Evolutionary conservation across 2,797 vertebrate genomes (phyloP).

Genomic region (Periophthalmus magnuspinnatus): DNA sequence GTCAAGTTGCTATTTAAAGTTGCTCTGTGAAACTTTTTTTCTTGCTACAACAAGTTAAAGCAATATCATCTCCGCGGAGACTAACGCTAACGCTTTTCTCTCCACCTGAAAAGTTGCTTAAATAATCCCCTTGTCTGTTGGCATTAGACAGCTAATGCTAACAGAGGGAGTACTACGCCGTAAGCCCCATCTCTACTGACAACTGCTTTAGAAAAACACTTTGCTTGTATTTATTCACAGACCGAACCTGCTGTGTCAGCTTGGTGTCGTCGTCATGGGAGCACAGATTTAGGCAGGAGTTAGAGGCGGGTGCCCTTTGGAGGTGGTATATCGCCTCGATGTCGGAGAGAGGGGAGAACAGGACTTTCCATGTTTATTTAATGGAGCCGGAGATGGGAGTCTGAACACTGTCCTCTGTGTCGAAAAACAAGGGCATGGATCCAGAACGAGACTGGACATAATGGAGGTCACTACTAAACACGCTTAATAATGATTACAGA

Average conservation of each 20-base stretch:
- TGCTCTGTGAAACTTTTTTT: neutral
- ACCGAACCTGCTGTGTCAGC: slow-evolving; percentile 42
- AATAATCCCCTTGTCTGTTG: neutral
- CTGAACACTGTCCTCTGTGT: slow-evolving; percentile 19
- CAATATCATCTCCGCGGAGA: neutral
- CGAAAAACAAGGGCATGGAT: slow-evolving; percentile 22
- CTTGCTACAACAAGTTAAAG: neutral
- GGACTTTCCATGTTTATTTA: slow-evolving; percentile 43
- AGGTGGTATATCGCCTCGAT: slow-evolving; percentile 24
- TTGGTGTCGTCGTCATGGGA: slow-evolving; percentile 15
- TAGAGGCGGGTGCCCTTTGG: slow-evolving; percentile 36
- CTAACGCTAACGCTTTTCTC: neutral
- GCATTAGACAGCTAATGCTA: neutral
- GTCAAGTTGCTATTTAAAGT: neutral
- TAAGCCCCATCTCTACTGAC: neutral
- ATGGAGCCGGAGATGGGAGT: slow-evolving; percentile 24
- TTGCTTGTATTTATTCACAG: slow-evolving; percentile 17
- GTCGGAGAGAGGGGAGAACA: slow-evolving; percentile 17
- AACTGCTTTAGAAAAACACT: slow-evolving; percentile 8
- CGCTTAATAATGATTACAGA: neutral
- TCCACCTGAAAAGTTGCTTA: neutral
- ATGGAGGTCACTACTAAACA: slow-evolving; percentile 13
- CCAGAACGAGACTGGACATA: slow-evolving; percentile 18
- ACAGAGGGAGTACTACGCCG: no score
- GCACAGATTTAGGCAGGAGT: slow-evolving; percentile 22